Conservation (phyloP, 2,113 vertebrate genomes). For the Lepus timidus region DNA sequence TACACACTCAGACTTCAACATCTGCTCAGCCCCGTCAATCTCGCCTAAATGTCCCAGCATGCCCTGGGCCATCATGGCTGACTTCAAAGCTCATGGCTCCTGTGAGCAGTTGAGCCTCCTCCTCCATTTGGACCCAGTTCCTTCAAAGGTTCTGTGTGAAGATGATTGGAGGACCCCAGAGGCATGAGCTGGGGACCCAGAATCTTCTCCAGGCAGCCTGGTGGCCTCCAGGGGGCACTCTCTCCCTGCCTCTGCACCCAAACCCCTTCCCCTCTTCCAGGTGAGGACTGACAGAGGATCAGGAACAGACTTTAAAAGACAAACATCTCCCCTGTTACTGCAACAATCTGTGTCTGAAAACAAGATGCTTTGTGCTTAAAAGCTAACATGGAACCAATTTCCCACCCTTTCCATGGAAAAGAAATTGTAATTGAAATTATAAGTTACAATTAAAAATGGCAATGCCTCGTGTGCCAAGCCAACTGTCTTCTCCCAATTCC, state of each 20-base stretch:
- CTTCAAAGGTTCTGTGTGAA: background rate
- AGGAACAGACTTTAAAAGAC: background rate
- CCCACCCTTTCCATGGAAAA: background rate
- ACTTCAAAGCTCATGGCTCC: background rate
- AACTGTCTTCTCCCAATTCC: background rate
- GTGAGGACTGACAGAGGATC: background rate
- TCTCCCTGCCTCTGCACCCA: background rate
- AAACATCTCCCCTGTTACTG: background rate
- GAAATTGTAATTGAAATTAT: conserved; percentile 39
- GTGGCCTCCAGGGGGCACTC: background rate
- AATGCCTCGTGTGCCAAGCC: background rate
- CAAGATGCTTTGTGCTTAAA: background rate
- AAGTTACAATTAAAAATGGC: conserved; percentile 10
- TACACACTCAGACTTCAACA: background rate
- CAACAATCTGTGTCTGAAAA: conserved; percentile 9
- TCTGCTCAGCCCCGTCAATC: background rate
- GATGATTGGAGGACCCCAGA: background rate
- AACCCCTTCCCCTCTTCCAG: background rate
- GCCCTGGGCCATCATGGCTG: background rate
- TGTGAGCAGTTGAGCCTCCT: background rate
- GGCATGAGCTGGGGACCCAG: background rate
- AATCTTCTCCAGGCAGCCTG: background rate
- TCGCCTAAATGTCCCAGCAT: background rate
- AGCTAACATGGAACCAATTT: background rate
- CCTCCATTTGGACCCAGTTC: background rate